These are phyloP conservation scores for Anabacerthia variegaticeps DNA, from an alignment of 2,797 vertebrate species.

Conservation along the genomic window DNA sequence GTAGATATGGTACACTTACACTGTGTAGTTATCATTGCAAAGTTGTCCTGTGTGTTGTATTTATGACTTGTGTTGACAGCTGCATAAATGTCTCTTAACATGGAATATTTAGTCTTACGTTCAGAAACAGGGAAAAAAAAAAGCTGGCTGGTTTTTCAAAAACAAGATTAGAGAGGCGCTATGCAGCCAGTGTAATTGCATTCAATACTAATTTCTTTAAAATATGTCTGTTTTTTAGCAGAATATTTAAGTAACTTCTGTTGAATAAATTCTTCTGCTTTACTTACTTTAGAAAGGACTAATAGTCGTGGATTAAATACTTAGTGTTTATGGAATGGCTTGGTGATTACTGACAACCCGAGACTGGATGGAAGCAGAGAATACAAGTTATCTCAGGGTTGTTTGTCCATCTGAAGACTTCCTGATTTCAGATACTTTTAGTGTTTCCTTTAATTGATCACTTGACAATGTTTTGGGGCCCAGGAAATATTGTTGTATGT, in stretches of 20 bases:
- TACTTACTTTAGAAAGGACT: background rate
- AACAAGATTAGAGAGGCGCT: background rate
- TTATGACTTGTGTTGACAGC: background rate
- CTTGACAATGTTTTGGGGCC: background rate
- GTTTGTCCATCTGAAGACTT: background rate
- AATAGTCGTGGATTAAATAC: background rate
- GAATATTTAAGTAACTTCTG: background rate
- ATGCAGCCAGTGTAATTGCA: background rate
- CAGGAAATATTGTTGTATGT: background rate
- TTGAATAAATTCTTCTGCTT: background rate
- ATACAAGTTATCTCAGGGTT: background rate
- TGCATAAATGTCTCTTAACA: background rate
- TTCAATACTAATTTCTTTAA: background rate
- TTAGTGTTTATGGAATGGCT: background rate
- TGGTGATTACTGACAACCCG: background rate
- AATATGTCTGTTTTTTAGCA: background rate
- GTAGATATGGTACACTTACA: background rate
- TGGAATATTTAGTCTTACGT: background rate
- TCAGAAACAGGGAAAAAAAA: background rate
- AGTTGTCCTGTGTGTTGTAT: background rate
- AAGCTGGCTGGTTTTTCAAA: background rate
- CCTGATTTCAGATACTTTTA: background rate
- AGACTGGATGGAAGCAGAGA: background rate
- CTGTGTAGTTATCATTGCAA: background rate
- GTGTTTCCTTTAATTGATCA: background rate